Evolutionary conservation across 2,888 invertebrate species (phyloP).

Genomic region (Pyrochroa serraticornis): DNA sequence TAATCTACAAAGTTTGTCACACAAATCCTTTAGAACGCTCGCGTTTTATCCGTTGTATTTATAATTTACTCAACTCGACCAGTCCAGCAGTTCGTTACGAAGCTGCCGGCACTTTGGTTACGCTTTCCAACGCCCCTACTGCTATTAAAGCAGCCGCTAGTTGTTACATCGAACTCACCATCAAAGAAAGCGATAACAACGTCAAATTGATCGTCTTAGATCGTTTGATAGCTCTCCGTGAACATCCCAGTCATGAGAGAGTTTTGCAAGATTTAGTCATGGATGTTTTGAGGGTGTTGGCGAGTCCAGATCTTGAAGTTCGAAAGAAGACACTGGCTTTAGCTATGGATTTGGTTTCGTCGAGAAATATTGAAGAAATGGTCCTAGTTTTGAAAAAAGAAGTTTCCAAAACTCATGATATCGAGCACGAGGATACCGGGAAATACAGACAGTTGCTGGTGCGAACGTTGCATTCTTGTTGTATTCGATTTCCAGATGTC

Average conservation of each 20-base stretch:
- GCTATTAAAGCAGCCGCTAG: slow-evolving; percentile 89
- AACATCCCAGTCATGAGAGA: slow-evolving; percentile 81
- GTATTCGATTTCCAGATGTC: slow-evolving; percentile 95
- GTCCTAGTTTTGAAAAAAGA: slow-evolving; percentile 91
- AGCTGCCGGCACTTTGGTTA: slow-evolving; percentile 97
- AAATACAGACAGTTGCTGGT: slow-evolving; percentile 95
- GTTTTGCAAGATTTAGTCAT: slow-evolving; percentile 91
- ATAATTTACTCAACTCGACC: slow-evolving; percentile 92
- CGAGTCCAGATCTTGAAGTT: slow-evolving; percentile 91
- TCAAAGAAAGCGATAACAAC: slow-evolving; percentile 99
- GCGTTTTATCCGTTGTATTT: slow-evolving; percentile 97
- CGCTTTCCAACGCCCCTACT: slow-evolving; percentile 95
- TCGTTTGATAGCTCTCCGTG: slow-evolving; percentile 86
- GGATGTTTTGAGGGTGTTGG: slow-evolving; percentile 94
- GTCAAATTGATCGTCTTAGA: slow-evolving; percentile 98
- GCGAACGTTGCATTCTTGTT: slow-evolving; percentile 90
- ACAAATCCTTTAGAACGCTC: slow-evolving; percentile 95
- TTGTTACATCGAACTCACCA: slow-evolving; percentile 97
- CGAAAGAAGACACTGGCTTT: slow-evolving; percentile 54
- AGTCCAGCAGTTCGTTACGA: slow-evolving; percentile 98
- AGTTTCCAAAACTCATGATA: slow-evolving; percentile 85
- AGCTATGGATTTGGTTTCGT: slow-evolving; percentile 89
- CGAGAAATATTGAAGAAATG: slow-evolving; percentile 94
- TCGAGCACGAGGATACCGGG: slow-evolving; percentile 90
- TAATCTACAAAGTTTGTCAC: slow-evolving; percentile 99